A percentile compares a stretch with the other conserved stretches of the same genome.
Evolutionary conservation across 1,140 invertebrate species (phyloP).

Genomic region (Patella vulgata): DNA sequence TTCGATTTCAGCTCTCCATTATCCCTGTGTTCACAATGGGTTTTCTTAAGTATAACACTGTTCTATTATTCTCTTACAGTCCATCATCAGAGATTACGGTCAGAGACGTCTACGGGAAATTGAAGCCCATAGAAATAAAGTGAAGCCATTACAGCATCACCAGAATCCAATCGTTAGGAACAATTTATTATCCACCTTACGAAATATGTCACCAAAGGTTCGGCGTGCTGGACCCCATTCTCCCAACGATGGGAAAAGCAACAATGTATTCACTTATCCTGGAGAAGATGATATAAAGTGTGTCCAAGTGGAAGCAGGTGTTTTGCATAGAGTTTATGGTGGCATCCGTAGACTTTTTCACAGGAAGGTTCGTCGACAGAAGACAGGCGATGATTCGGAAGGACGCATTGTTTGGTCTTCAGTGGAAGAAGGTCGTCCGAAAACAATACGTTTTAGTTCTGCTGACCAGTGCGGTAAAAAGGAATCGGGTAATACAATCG

Average conservation of each 20-base stretch:
- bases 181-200: slow-evolving; percentile 12
- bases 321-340: slow-evolving; percentile 12
- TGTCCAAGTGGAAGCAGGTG: neutral
- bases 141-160: slow-evolving; percentile 30
- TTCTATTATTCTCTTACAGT: slow-evolving; percentile 41
- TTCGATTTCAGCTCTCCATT: too few relatives aligned
- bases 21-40: too few relatives aligned
- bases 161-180: slow-evolving; percentile 6
- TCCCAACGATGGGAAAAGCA: slow-evolving; percentile 13
- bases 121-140: slow-evolving; percentile 51
- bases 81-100: slow-evolving; percentile 58
- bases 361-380: slow-evolving; percentile 25
- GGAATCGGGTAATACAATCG: neutral
- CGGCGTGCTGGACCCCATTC: slow-evolving; percentile 13
- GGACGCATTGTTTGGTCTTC: neutral
- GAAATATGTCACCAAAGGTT: slow-evolving; percentile 13
- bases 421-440: neutral
- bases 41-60: too few relatives aligned
- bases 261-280: slow-evolving; percentile 8
- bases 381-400: slow-evolving; percentile 1
- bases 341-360: slow-evolving; percentile 15
- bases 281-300: neutral
- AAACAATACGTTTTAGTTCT: neutral
- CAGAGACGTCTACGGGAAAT: slow-evolving; percentile 53
- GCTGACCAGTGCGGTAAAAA: neutral